Conservation (phyloP, 2,888 invertebrate genomes). For the Eurois occulta region DNA sequence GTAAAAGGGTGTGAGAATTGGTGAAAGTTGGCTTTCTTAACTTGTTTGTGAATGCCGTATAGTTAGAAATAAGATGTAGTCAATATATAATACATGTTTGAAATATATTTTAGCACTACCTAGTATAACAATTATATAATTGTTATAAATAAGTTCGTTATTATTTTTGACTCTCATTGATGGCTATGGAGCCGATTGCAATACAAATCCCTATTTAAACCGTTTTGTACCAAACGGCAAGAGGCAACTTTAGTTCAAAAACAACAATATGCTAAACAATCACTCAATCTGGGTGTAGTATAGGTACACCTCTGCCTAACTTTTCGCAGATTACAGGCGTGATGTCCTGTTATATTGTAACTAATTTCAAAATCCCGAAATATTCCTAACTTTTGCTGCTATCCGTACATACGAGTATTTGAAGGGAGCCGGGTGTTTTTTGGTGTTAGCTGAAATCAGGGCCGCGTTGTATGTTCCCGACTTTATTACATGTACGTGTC, state of each 20-base stretch:
- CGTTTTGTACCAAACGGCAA: too few relatives aligned
- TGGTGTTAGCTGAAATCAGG: conserved; percentile 38
- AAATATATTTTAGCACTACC: too few relatives aligned
- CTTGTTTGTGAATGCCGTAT: not conserved
- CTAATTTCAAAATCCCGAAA: not conserved
- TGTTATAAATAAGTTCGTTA: too few relatives aligned
- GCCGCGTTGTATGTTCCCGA: conserved; percentile 29
- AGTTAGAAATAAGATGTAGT: not conserved
- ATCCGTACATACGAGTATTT: conserved; percentile 24
- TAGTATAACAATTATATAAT: too few relatives aligned
- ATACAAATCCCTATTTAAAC: too few relatives aligned
- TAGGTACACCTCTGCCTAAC: not conserved
- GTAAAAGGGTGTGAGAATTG: not conserved
- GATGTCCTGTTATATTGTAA: not conserved
- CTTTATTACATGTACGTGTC: conserved; percentile 55
- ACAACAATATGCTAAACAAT: not conserved
- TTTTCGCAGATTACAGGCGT: not conserved
- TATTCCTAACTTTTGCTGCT: conserved; percentile 6
- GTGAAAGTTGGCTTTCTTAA: not conserved
- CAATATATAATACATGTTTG: too few relatives aligned
- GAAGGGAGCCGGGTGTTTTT: conserved; percentile 57
- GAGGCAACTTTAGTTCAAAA: too few relatives aligned
- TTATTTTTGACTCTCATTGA: not conserved
- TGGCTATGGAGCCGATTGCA: not conserved
- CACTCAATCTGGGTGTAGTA: not conserved